These are phyloP conservation scores for Euura lappo DNA, from an alignment of 1,140 invertebrate species.

Conservation along the genomic window DNA sequence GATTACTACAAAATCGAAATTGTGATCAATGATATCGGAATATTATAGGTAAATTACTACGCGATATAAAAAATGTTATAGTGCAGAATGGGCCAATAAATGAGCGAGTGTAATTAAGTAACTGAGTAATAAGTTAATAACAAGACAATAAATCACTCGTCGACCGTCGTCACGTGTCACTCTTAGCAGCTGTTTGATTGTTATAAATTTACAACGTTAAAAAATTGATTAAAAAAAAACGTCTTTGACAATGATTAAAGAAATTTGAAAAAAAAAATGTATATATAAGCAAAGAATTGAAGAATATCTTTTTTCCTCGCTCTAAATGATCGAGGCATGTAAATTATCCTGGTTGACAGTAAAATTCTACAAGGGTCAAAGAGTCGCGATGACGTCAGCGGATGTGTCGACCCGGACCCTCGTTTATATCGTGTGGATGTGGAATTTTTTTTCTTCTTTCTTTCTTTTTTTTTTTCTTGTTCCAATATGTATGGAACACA, in stretches of 20 bases:
- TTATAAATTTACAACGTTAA: too few relatives aligned
- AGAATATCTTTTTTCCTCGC: background rate
- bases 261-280: too few relatives aligned
- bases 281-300: too few relatives aligned
- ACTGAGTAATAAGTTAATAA: background rate
- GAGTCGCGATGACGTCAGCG: conserved; percentile 52
- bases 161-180: background rate
- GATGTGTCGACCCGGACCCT: conserved; percentile 48
- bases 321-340: background rate
- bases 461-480: background rate
- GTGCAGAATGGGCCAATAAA: too few relatives aligned
- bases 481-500: background rate
- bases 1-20: too few relatives aligned
- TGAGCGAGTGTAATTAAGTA: too few relatives aligned
- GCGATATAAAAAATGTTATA: too few relatives aligned
- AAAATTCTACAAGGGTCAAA: conserved; percentile 49
- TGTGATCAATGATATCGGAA: too few relatives aligned
- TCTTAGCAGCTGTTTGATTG: too few relatives aligned
- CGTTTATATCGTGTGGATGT: background rate
- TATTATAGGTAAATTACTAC: too few relatives aligned
- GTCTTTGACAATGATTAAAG: too few relatives aligned
- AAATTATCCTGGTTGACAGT: background rate
- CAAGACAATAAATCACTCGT: background rate
- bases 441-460: background rate
- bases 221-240: too few relatives aligned